Conservation (phyloP, 2,113 vertebrate species). For the Archilochus colubris region DNA sequence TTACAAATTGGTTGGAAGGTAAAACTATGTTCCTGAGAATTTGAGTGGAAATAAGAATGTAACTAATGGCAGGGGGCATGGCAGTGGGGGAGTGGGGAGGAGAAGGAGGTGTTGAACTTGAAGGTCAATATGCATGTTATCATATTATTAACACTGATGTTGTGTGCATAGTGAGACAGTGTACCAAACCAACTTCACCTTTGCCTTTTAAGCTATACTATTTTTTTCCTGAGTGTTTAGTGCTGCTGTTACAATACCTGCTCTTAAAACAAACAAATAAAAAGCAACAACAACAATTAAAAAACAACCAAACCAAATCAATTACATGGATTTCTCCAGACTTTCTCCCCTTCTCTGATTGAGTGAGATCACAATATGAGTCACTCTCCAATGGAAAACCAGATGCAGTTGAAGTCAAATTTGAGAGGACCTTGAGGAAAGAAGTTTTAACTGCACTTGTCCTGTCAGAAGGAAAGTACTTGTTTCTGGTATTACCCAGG, state of each 20-base stretch:
- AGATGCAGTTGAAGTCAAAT: background rate
- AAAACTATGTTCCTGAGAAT: background rate
- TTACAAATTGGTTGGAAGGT: background rate
- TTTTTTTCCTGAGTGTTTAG: background rate
- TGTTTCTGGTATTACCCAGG: background rate
- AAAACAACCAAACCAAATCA: no score
- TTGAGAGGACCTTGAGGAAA: background rate
- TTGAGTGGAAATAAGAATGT: background rate
- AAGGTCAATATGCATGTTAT: background rate
- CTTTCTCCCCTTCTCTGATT: background rate
- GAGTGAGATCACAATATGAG: rapidly evolving
- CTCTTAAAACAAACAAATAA: background rate
- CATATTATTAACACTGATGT: background rate
- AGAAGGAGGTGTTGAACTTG: no score
- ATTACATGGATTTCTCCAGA: background rate
- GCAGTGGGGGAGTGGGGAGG: no score
- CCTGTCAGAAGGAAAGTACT: background rate
- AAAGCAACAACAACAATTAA: no score
- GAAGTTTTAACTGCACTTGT: background rate
- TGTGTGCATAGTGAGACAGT: background rate
- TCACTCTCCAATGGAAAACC: background rate
- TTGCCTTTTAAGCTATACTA: background rate
- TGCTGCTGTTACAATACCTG: background rate
- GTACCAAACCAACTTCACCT: background rate
- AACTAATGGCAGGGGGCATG: background rate